Evolutionary conservation across 2,113 vertebrate species (phyloP).

Genomic region (Passer domesticus): DNA sequence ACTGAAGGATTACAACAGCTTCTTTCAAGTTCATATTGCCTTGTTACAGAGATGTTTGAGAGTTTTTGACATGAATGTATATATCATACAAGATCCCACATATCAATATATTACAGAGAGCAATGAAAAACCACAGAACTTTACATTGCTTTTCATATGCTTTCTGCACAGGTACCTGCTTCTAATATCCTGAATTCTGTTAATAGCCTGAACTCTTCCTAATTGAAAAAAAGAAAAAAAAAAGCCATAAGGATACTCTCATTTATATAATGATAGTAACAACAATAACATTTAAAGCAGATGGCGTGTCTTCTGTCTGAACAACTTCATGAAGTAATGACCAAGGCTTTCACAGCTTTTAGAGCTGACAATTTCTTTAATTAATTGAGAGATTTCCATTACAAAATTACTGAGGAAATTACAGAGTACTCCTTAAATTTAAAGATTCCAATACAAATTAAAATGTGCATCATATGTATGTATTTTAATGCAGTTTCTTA

Average conservation of each 20-base stretch:
- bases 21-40: neutral
- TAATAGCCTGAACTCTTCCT: neutral
- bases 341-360: neutral
- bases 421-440: neutral
- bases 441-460: neutral
- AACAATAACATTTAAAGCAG: neutral
- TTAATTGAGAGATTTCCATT: neutral
- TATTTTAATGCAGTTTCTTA: neutral
- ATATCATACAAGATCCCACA: fast-evolving
- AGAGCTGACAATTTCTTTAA: neutral
- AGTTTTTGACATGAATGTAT: neutral
- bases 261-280: neutral
- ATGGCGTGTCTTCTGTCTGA: neutral
- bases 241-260: neutral
- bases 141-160: neutral
- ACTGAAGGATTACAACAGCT: neutral
- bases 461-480: neutral
- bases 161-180: neutral
- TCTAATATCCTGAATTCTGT: neutral
- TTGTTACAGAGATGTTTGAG: neutral
- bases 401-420: neutral
- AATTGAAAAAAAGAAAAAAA: neutral
- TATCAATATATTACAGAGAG: neutral
- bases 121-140: neutral
- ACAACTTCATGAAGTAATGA: neutral